Conservation (phyloP, 1,140 invertebrate genomes). For the Protaetia brevitarsis region DNA sequence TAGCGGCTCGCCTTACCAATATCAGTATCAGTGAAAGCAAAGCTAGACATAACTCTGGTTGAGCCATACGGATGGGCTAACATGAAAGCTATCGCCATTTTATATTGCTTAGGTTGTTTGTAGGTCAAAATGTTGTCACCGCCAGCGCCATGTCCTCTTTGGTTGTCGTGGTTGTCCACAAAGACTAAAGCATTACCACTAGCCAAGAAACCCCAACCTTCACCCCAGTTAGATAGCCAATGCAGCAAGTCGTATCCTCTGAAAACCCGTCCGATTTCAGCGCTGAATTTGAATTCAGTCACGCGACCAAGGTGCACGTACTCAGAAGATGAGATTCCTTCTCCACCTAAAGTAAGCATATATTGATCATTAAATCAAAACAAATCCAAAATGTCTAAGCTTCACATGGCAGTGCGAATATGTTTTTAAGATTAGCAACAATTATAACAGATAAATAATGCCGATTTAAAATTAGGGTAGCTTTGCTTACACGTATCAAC, state of each 20-base stretch:
- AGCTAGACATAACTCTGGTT: conserved; percentile 75
- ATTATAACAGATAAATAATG: no score
- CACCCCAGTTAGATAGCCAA: conserved; percentile 44
- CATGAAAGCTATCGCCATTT: conserved; percentile 75
- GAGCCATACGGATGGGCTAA: conserved; percentile 76
- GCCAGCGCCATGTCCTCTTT: conserved; percentile 51
- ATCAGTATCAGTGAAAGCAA: conserved; percentile 54
- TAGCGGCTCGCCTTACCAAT: neutral
- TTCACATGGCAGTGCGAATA: no score
- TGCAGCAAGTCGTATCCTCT: conserved; percentile 46
- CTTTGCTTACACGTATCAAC: no score
- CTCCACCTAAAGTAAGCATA: conserved; percentile 1
- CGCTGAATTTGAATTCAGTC: conserved; percentile 71
- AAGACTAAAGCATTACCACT: conserved; percentile 57
- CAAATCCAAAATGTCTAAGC: no score
- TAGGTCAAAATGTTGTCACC: conserved; percentile 56
- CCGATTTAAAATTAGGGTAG: no score
- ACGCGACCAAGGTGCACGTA: conserved; percentile 65
- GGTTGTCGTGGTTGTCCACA: conserved; percentile 60
- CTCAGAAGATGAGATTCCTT: conserved; percentile 46
- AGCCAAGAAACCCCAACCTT: conserved; percentile 54
- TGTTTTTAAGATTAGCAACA: no score
- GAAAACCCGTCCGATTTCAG: conserved; percentile 57
- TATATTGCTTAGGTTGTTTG: conserved; percentile 57
- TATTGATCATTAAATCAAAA: no score